Evolutionary conservation across 2,113 vertebrate species (phyloP), one percentile per base, ranked within the genome.

Genomic region (Stegostoma tigrinum): DNA sequence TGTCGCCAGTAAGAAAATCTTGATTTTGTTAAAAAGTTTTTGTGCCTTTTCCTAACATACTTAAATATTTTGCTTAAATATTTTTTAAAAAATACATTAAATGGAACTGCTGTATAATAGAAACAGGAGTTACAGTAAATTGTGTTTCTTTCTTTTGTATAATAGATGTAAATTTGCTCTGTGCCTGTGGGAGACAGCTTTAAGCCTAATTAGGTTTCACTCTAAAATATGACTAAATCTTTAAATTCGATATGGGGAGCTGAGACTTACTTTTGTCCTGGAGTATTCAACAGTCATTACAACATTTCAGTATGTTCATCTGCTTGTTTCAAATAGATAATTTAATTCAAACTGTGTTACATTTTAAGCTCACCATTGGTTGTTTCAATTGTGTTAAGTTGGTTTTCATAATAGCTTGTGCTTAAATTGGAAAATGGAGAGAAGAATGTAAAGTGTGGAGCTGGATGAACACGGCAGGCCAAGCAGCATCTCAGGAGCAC

Each of bases 331-430:
- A 64, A 67, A 67, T 66, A 6, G 34, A 67, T 38, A 90, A 64
- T 90, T 27, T 90, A 90, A 64, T 90, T 90, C 87, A 90, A 61
- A 93, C 34, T 93, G 90, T 64, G 90, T 93, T 93, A n/a, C n/a
- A 67, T 38, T 67, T 93, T 93, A 64, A 42, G 19, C n/a, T 64
- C 61, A 66, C 66, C 55, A 38, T 66, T 66, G 61, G 64, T 34
- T n/a, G 48, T n/a, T 66, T 38, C 90, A 23, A 38, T 48, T 66
- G 55, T 66, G 55, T 93, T 48, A n/a, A 52, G 52, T 14, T 90
- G n/a, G 38, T 52, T 52, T 87, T 87, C 85, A 87, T 87, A 52
- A 87, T 48, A 30, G 24, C 8, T 48, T 87, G 2, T 14, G 10
- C 45, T 83, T 83, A 12, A 87, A 87, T 52, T 45, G 30, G 27